Base-by-base conservation (phyloP, 30 jellyfish, hydroid and myxozoan genomes). In the Haliclystus octoradiatus region DNA sequence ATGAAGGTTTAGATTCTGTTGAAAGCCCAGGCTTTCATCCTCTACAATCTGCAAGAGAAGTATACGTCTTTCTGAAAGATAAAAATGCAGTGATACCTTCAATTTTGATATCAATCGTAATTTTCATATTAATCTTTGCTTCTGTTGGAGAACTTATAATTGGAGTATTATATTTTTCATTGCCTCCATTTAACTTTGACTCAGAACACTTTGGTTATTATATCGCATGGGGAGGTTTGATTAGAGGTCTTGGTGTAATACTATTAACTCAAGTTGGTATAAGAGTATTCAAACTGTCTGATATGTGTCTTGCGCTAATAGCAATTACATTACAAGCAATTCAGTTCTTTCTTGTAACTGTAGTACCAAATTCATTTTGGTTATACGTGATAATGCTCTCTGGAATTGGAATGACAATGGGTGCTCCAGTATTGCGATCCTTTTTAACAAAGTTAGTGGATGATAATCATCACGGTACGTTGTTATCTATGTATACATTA, bases 391-490 rank as follows among this genome's bases (percentile, higher is more conserved):
- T 60, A 26, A 74, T 61, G 14, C 4, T 80, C 4, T 0, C 60
- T 1, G 74, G 82, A 0, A 32, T 72, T 49, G 88, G 80, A 9
- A 0, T 71, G 60, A 61, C 71, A 3, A 57, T 72, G 2, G 79
- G 52, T n/a, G 29, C 31, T 0, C 76, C 85, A 9, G 77, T 53
- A 24, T 34, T 71, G 26, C 94, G 94, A 31, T 27, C 82, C 27
- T 52, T 72, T 80, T 27, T 80, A 15, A 35, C 94, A 2, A 80
- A 80, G 35, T 33, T 61, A 24, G 94, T 80, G 0, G 82, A 61
- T 26, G 72, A 53, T 33, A 73, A 72, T 40, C 77, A 71, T 24
- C 73, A 71, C 34, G 94, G 94, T 2, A 71, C 94, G 19, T 77
- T 72, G 12, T 40, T 72, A 13, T 53, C 84, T 28, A 75, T 69